These are phyloP conservation scores for Nowickia ferox DNA, from an alignment of 2,888 invertebrate species.

Conservation along the genomic window DNA sequence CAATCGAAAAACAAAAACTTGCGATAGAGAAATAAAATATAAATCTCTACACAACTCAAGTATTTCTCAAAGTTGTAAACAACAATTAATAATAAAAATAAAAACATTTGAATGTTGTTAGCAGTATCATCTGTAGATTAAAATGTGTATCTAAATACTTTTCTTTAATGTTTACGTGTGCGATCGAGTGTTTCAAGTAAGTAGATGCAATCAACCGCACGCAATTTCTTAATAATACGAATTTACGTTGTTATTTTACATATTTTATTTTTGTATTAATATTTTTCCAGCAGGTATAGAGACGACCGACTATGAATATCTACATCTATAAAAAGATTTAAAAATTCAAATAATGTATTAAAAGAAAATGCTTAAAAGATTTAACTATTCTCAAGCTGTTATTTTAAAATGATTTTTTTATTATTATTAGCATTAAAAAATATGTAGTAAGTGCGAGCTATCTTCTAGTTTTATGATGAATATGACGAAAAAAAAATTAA, in stretches of 20 bases:
- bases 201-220: conserved; percentile 61
- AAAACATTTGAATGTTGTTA: conserved; percentile 47
- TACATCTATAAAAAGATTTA: conserved; percentile 19
- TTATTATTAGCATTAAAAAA: not conserved
- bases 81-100: conserved; percentile 49
- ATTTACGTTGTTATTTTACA: conserved; percentile 34
- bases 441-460: not conserved
- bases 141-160: conserved; percentile 6
- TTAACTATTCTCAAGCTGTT: not conserved
- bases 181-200: conserved; percentile 32
- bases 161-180: conserved; percentile 18
- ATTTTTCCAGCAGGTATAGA: conserved; percentile 12
- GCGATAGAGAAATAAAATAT: not conserved
- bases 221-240: conserved; percentile 56
- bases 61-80: conserved; percentile 33
- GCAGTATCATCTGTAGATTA: not conserved
- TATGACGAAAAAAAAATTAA: not conserved
- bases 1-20: not conserved
- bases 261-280: not conserved
- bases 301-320: not conserved
- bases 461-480: not conserved
- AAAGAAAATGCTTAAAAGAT: conserved; percentile 6
- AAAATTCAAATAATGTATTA: conserved; percentile 10
- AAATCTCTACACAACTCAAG: conserved; percentile 20
- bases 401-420: not conserved